Percentiles rank a stretch among this genome's conserved stretches.
Evolutionary conservation across 1,140 invertebrate species (phyloP).

Genomic region (Camponotus pennsylvanicus): DNA sequence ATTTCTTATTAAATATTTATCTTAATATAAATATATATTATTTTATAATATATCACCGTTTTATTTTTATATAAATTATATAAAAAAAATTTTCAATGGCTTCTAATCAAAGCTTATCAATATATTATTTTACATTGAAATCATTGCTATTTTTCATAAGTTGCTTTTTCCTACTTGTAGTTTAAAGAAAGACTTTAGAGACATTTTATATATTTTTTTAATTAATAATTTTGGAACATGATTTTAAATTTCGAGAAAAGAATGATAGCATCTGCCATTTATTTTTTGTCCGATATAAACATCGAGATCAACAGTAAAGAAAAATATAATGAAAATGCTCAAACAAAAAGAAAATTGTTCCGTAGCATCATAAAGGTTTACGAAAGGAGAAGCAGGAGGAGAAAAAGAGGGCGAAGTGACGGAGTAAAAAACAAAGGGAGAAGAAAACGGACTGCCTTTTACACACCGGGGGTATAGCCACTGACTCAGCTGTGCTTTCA

Average conservation of each 20-base stretch:
- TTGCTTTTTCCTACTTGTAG: neutral
- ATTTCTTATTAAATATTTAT: neutral
- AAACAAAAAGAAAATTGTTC: constrained; percentile 56
- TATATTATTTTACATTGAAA: neutral
- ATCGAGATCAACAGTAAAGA: constrained; percentile 13
- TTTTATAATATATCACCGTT: too few relatives aligned
- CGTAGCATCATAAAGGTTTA: constrained; percentile 58
- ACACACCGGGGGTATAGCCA: constrained; percentile 67
- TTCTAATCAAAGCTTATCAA: too few relatives aligned
- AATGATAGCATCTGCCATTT: neutral
- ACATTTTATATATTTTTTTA: neutral
- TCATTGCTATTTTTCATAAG: neutral
- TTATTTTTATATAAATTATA: too few relatives aligned
- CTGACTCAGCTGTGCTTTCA: constrained; percentile 76
- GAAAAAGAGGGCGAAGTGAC: neutral
- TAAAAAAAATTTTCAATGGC: too few relatives aligned
- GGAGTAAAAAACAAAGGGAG: constrained; percentile 20
- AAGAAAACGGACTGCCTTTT: constrained; percentile 68
- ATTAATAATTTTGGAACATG: neutral
- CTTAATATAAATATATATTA: neutral
- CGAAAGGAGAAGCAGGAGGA: neutral
- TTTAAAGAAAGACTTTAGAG: neutral
- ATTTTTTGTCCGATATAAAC: neutral
- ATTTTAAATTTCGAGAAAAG: constrained; percentile 9
- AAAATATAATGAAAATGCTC: constrained; percentile 37